Percentiles rank a stretch among this genome's conserved stretches.
Conservation (phyloP, 2,888 invertebrate species). For the Lamellibrachia columna region DNA sequence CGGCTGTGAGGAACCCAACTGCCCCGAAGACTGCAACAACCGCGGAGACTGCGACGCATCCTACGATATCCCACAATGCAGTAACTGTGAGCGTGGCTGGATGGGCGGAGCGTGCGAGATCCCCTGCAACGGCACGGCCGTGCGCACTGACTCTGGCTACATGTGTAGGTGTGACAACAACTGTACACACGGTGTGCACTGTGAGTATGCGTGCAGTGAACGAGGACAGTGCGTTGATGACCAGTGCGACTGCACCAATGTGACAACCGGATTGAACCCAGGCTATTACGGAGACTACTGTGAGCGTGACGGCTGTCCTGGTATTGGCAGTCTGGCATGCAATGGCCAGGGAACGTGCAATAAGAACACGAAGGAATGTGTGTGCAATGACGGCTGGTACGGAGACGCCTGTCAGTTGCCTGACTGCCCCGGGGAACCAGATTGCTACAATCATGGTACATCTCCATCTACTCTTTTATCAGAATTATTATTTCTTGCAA, state of each 20-base stretch:
- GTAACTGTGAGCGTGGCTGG: slow-evolving; percentile 48
- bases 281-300: slow-evolving; percentile 38
- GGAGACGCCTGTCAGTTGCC: slow-evolving; percentile 47
- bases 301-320: slow-evolving; percentile 32
- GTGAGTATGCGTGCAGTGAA: slow-evolving; percentile 40
- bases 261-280: slow-evolving; percentile 29
- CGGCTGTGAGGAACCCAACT: slow-evolving; percentile 40
- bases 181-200: slow-evolving; percentile 41
- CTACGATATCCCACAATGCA: slow-evolving; percentile 45
- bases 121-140: slow-evolving; percentile 45
- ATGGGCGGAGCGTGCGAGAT: slow-evolving; percentile 51
- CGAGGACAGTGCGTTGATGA: slow-evolving; percentile 40
- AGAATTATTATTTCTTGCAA: neutral
- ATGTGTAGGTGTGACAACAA: slow-evolving; percentile 35
- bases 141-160: slow-evolving; percentile 48
- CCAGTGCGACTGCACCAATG: slow-evolving; percentile 36
- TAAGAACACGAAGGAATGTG: slow-evolving; percentile 40
- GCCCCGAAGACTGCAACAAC: slow-evolving; percentile 46
- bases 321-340: slow-evolving; percentile 20
- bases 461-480: slow-evolving; percentile 20
- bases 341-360: slow-evolving; percentile 35
- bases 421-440: slow-evolving; percentile 45
- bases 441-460: slow-evolving; percentile 35
- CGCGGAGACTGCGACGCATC: slow-evolving; percentile 41
- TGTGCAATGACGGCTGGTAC: slow-evolving; percentile 46